These are phyloP conservation scores for Phengaris arion DNA, from an alignment of 2,888 invertebrate genomes.

Conservation along the genomic window DNA sequence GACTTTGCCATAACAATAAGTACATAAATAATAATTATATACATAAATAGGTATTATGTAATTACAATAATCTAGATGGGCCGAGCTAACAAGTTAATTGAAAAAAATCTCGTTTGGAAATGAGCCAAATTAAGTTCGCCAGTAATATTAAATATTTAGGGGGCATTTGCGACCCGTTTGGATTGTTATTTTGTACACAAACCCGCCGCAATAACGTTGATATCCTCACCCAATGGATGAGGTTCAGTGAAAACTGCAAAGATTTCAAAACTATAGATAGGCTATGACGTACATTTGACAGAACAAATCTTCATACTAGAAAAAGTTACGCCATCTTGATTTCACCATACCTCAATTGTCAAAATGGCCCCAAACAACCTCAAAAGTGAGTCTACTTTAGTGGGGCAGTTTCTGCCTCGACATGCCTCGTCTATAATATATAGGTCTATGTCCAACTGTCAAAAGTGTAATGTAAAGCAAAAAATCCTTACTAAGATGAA, in stretches of 20 bases:
- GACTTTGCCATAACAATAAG: too few relatives aligned
- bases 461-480: too few relatives aligned
- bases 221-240: background rate
- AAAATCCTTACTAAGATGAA: too few relatives aligned
- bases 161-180: conserved; percentile 7
- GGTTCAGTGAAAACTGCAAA: background rate
- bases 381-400: too few relatives aligned
- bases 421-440: too few relatives aligned
- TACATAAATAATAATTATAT: background rate
- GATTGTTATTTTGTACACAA: conserved; percentile 1
- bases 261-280: background rate
- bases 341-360: too few relatives aligned
- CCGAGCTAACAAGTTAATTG: conserved; percentile 19
- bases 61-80: background rate
- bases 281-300: too few relatives aligned
- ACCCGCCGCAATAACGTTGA: background rate
- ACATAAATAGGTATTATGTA: background rate
- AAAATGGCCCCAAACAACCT: too few relatives aligned
- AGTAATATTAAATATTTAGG: conserved; percentile 8
- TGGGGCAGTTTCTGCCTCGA: too few relatives aligned
- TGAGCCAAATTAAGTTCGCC: conserved; percentile 16
- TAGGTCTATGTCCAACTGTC: too few relatives aligned
- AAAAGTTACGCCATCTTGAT: too few relatives aligned
- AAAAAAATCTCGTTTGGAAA: conserved; percentile 11
- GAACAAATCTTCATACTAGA: too few relatives aligned